Base-by-base conservation (phyloP, 1,140 invertebrate species). In the Globodera rostochiensis region DNA sequence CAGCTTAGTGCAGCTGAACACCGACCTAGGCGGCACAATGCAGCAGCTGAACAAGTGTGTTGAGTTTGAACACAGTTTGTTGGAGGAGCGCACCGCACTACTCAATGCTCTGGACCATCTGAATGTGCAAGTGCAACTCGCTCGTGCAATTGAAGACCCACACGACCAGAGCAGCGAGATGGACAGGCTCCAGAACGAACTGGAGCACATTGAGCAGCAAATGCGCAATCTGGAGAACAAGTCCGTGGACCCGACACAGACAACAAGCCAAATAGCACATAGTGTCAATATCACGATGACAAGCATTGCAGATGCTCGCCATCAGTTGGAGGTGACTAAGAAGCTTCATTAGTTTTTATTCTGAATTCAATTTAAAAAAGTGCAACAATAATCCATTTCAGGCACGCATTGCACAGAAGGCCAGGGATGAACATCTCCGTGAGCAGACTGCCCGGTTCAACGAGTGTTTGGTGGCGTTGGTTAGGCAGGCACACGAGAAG, bases 401-500 rank as follows among this genome's bases (percentile, higher is more conserved):
- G n/a, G n/a, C n/a, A n/a, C n/a, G n/a, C n/a, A n/a, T n/a, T n/a
- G n/a, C n/a, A n/a, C n/a, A n/a, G n/a, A n/a, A n/a, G n/a, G n/a
- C n/a, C n/a, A n/a, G n/a, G n/a, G n/a, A n/a, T n/a, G n/a, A n/a
- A n/a, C n/a, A n/a, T n/a, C 21, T 70, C 21, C 67, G 67, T 8
- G 67, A 70, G 11, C 67, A n/a, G 67, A 77, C 46, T 53, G 71
- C 1, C 25, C 67, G n/a, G 46, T 77, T 47, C n/a, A 86, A 64
- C 46, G 50, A 85, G 11, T 46, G 73, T 19, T 83, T 86, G 47
- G 84, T 66, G 11, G 21, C 75, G 19, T 74, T 84, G n/a, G 74
- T 87, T 64, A 79, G 46, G 19, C 71, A 87, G 25, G 86, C 84
- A 21, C 70, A 78, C 21, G 49, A 76, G 13, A 78, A 79, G 11